Evolutionary conservation across 2,888 invertebrate species (phyloP), one percentile per base, ranked within the genome.

Genomic region (Tetropium fuscum): DNA sequence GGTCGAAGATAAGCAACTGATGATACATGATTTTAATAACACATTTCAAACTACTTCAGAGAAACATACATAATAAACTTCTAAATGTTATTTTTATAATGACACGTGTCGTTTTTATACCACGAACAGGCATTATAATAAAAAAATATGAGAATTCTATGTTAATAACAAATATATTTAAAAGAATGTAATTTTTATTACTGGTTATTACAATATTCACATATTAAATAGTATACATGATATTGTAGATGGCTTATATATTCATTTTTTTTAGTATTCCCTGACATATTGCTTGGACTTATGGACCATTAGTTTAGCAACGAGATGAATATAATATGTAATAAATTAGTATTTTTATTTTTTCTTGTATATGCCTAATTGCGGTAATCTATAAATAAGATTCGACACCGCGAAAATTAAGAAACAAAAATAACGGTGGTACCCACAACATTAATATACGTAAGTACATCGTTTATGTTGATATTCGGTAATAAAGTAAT

Each of bases 91-190:
- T 36, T 11, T 32, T 10, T 32, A 6, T 18, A 36, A 8, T 3
- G 7, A 3, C n/a, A 8, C 36, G 15, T 16, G n/a, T n/a, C n/a
- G n/a, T n/a, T n/a, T n/a, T n/a, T n/a, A n/a, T n/a, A n/a, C n/a
- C n/a, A n/a, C n/a, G n/a, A n/a, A n/a, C n/a, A n/a, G 11, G 34
- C 6, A 34, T 34, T 11, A 34, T 34, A 11, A 2, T 6, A 13
- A 3, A 13, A 48, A 48, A 48, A 20, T 36, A 48, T 36, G 48
- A n/a, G 48, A 38, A 48, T n/a, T 48, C 25, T 48, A 48, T 48
- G 48, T n/a, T 36, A 48, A 48, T 48, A 8, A 32, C 36, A 22
- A 3, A 38, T 7, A 38, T 36, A 22, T 19, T 36, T 34, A 7
- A 15, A 22, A 18, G 15, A 48, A 48, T 48, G 36, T 38, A 36